Conservation (phyloP, 2,888 invertebrate species). For the Bellardia bayeri region DNA sequence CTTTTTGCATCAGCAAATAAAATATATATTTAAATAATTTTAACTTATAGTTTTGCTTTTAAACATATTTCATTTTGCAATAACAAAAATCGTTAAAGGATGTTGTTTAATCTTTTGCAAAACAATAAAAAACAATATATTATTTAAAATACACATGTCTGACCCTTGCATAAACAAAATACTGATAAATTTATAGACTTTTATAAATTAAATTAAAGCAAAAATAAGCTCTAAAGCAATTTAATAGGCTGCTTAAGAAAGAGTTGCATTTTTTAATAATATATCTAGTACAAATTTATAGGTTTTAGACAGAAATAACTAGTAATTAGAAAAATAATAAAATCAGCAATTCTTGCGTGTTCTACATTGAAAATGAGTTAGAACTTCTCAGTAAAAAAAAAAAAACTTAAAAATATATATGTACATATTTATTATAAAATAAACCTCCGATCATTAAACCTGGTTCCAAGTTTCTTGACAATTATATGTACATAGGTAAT, state of each 20-base stretch:
- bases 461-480: no score
- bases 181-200: slow-evolving; percentile 20
- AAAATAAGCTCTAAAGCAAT: background rate
- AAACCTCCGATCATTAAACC: no score
- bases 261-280: background rate
- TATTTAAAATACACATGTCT: slow-evolving; percentile 26
- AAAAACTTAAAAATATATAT: no score
- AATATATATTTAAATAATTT: background rate
- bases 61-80: slow-evolving; percentile 17
- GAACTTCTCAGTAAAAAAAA: no score
- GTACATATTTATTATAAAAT: no score
- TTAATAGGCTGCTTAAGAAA: background rate
- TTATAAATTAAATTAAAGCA: background rate
- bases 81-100: slow-evolving; percentile 57
- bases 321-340: no score
- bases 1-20: slow-evolving; percentile 16
- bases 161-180: slow-evolving; percentile 29
- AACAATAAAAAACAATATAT: slow-evolving; percentile 30
- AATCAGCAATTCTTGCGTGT: no score
- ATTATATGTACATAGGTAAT: no score
- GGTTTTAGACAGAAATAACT: no score
- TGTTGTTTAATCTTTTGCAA: slow-evolving; percentile 57
- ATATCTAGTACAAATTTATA: no score
- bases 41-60: slow-evolving; percentile 11
- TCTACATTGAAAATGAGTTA: no score